Evolutionary conservation across 2,888 invertebrate genomes (phyloP).

Genomic region (Orthosia gothica): DNA sequence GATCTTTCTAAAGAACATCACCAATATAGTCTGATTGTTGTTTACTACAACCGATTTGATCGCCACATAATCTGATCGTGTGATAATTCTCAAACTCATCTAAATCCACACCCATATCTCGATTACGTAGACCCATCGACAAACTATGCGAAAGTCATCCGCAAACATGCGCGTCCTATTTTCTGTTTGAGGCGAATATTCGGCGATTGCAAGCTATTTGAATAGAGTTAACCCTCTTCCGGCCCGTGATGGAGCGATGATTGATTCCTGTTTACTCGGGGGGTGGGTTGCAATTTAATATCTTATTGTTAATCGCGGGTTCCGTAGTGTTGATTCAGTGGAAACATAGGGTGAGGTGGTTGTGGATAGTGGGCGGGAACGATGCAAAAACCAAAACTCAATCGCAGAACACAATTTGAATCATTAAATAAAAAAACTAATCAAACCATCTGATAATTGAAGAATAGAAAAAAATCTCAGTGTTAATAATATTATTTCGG

Average conservation of each 20-base stretch:
- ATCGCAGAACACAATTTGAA: no score
- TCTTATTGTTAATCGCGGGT: conserved; percentile 89
- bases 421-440: no score
- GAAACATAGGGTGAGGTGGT: conserved; percentile 56
- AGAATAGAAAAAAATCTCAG: no score
- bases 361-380: conserved; percentile 8
- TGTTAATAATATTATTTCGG: no score
- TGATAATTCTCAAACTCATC: not conserved
- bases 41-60: not conserved
- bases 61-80: conserved; percentile 4
- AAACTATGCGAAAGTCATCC: conserved; percentile 50
- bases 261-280: conserved; percentile 90
- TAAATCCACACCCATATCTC: not conserved
- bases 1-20: no score
- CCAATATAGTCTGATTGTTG: no score
- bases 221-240: conserved; percentile 88
- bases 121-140: conserved; percentile 25
- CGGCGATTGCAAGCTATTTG: conserved; percentile 84
- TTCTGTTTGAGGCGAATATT: conserved; percentile 77
- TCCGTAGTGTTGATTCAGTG: conserved; percentile 77
- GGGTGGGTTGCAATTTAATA: conserved; percentile 84
- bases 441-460: no score
- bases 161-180: conserved; percentile 68
- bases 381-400: no score
- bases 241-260: conserved; percentile 86